Percentiles rank a stretch among this genome's conserved stretches.
phyloP scores from a whole-genome alignment of 2,797 vertebrate genomes.

The Sebastes matsubarae region DNA sequence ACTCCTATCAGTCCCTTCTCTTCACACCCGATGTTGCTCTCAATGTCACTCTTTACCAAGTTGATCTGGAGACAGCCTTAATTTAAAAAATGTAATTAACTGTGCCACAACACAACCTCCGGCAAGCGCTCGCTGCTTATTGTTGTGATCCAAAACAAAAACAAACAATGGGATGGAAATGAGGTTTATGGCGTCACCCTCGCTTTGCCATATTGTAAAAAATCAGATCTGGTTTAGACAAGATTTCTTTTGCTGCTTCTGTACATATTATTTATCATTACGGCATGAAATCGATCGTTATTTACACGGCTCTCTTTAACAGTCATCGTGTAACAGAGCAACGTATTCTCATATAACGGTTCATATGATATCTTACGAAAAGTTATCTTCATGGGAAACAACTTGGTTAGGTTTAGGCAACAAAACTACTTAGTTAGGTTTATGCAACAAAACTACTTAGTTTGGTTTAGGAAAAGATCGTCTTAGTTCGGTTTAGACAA shows the following conservation, averaged over 20 bases:
- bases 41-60: conserved; percentile 84
- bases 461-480: too few species aligned
- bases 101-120: conserved; percentile 70
- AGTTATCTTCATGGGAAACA: too few species aligned
- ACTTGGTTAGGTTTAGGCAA: too few species aligned
- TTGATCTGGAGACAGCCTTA: conserved; percentile 80
- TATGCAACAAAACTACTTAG: too few species aligned
- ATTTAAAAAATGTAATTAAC: conserved; percentile 89
- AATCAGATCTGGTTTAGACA: conserved; percentile 25
- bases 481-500: too few species aligned
- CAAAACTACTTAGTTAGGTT: too few species aligned
- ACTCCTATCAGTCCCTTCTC: conserved; percentile 87
- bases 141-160: conserved; percentile 65
- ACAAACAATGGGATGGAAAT: conserved; percentile 60
- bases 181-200: conserved; percentile 23
- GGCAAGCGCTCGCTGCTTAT: conserved; percentile 51
- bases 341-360: too few species aligned
- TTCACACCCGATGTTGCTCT: conserved; percentile 87
- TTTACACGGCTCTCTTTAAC: neutral
- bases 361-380: too few species aligned
- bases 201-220: conserved; percentile 3
- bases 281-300: neutral
- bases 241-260: neutral
- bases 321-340: neutral
- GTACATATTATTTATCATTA: neutral